These are phyloP conservation scores for Drosophila kepulauana DNA, from an alignment of 1,140 invertebrate genomes.

Conservation along the genomic window DNA sequence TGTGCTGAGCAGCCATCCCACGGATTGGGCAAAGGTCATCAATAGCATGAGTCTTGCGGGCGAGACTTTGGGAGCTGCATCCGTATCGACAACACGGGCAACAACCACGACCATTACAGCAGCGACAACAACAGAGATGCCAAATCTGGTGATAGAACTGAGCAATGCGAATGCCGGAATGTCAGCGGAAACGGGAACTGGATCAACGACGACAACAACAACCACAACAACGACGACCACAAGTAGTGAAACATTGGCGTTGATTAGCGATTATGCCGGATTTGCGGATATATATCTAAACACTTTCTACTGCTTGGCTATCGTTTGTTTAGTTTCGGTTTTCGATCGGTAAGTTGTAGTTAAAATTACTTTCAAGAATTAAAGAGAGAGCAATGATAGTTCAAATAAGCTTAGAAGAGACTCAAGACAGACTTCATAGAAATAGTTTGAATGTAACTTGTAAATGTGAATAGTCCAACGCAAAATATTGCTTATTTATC, in stretches of 20 bases:
- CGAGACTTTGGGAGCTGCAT: constrained; percentile 61
- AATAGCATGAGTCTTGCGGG: constrained; percentile 77
- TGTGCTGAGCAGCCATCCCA: constrained; percentile 78
- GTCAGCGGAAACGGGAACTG: constrained; percentile 14
- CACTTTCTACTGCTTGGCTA: constrained; percentile 83
- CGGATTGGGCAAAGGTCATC: constrained; percentile 82
- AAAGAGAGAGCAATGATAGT: background rate
- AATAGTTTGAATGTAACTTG: too few relatives aligned
- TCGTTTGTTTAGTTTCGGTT: constrained; percentile 82
- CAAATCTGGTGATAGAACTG: constrained; percentile 44
- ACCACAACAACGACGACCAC: constrained; percentile 21
- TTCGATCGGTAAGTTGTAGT: constrained; percentile 81
- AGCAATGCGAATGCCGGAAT: constrained; percentile 23
- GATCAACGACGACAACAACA: constrained; percentile 8
- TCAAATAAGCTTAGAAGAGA: background rate
- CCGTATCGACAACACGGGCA: constrained; percentile 15
- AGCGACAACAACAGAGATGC: constrained; percentile 34
- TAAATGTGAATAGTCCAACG: too few relatives aligned
- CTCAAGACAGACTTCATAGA: too few relatives aligned
- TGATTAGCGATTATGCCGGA: constrained; percentile 76
- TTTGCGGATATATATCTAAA: constrained; percentile 83
- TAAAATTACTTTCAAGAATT: background rate
- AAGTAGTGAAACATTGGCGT: constrained; percentile 53
- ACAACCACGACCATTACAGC: constrained; percentile 30
- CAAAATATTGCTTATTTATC: too few relatives aligned